Evolutionary conservation across 2,113 vertebrate species (phyloP).

Genomic region (Carassius carassius): DNA sequence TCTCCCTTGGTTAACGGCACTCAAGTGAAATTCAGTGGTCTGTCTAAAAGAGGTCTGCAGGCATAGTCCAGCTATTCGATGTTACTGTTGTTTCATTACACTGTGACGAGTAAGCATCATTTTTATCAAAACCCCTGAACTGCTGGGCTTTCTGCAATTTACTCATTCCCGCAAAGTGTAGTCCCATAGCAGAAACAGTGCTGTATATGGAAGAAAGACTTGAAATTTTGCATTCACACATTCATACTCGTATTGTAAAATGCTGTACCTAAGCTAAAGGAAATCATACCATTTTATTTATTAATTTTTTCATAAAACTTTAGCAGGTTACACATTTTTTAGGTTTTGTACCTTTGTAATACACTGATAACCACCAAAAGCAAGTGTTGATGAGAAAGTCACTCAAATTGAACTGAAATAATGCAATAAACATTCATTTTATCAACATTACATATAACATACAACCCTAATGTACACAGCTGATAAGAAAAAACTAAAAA

Average conservation of each 20-base stretch:
- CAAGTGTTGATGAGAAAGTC: too few species aligned
- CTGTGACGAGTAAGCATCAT: not conserved
- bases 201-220: conserved; percentile 3
- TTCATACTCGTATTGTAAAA: not conserved
- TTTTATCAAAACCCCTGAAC: conserved; percentile 14
- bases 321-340: not conserved
- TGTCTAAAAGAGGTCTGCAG: conserved; percentile 34
- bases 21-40: not conserved
- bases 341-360: too few species aligned
- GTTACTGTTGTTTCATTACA: conserved; percentile 17
- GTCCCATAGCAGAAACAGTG: not conserved
- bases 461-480: too few species aligned
- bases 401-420: too few species aligned
- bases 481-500: too few species aligned
- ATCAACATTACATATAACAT: too few species aligned
- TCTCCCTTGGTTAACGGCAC: conserved; percentile 14
- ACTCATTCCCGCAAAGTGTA: not conserved
- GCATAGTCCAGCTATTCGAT: not conserved
- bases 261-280: not conserved
- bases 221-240: not conserved
- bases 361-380: too few species aligned
- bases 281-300: too few species aligned
- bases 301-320: not conserved
- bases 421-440: too few species aligned
- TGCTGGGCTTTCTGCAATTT: not conserved